Conservation (phyloP, 2,888 invertebrate genomes). For the Temnothorax ravouxi region DNA sequence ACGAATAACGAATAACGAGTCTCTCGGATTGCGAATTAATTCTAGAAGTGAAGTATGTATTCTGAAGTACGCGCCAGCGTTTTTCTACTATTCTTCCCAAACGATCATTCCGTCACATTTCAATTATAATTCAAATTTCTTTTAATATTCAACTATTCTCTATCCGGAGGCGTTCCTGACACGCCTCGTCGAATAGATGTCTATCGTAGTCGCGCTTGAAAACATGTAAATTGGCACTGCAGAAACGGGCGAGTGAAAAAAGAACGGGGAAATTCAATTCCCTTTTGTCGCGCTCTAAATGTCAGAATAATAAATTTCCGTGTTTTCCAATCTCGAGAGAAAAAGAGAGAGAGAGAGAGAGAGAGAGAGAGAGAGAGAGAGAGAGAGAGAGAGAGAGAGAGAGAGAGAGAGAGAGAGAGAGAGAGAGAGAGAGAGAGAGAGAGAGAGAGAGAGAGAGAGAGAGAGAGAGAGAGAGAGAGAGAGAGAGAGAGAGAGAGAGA, state of each 20-base stretch:
- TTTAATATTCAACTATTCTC: conserved; percentile 39
- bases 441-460: background rate
- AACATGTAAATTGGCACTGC: conserved; percentile 47
- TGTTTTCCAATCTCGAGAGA: conserved; percentile 48
- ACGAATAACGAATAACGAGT: background rate
- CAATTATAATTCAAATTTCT: conserved; percentile 35
- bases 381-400: background rate
- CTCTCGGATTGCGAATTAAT: conserved; percentile 14
- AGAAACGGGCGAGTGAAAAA: conserved; percentile 31
- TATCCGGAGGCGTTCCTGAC: conserved; percentile 16
- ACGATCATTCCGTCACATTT: conserved; percentile 6
- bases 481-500: background rate
- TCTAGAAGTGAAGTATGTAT: background rate
- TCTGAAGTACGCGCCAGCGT: background rate
- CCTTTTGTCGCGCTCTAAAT: conserved; percentile 56
- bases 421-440: background rate
- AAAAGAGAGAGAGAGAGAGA: background rate
- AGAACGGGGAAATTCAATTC: conserved; percentile 43
- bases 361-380: background rate
- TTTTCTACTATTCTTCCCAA: background rate
- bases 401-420: background rate
- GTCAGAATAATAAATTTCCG: conserved; percentile 54
- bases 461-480: background rate
- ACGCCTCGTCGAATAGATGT: conserved; percentile 33
- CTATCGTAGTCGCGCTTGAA: conserved; percentile 36